Percentiles rank a stretch among this genome's conserved stretches.
phyloP scores from a whole-genome alignment of 2,888 invertebrate species.

The Leucophora obtusa region DNA sequence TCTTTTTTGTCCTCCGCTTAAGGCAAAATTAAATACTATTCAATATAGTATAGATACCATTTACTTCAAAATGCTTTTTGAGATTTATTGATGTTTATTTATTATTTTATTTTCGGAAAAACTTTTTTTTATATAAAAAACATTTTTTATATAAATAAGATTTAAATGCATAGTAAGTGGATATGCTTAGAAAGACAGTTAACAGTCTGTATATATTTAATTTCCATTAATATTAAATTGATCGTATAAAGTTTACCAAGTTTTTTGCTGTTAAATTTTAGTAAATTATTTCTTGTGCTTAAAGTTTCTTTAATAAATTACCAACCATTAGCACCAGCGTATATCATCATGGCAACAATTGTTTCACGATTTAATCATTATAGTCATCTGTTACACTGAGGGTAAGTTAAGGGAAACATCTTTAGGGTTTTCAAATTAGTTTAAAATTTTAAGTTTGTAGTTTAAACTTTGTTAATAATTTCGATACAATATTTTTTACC shows the following conservation, averaged over 20 bases:
- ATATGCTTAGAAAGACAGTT: not conserved
- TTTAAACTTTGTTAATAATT: not conserved
- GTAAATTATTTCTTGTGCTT: not conserved
- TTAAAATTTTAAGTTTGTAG: too few relatives aligned
- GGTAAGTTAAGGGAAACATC: not conserved
- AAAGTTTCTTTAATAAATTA: slow-evolving; percentile 29
- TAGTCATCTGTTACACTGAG: slow-evolving; percentile 39
- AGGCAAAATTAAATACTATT: slow-evolving; percentile 39
- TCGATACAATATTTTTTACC: too few relatives aligned
- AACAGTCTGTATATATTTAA: not conserved
- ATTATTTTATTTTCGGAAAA: slow-evolving; percentile 1
- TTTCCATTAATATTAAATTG: slow-evolving; percentile 6
- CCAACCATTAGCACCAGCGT: slow-evolving; percentile 36
- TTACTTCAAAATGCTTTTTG: not conserved
- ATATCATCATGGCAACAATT: slow-evolving; percentile 16
- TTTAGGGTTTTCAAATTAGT: not conserved
- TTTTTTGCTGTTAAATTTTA: not conserved
- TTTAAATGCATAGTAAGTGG: not conserved
- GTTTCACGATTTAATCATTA: slow-evolving; percentile 45
- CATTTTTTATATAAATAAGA: not conserved
- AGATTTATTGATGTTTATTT: slow-evolving; percentile 44
- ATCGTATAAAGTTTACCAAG: not conserved
- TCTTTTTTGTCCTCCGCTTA: slow-evolving; percentile 13
- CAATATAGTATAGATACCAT: not conserved
- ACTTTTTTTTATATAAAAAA: not conserved